Conservation (phyloP, 2,113 vertebrate species). For the Pandion haliaetus region DNA sequence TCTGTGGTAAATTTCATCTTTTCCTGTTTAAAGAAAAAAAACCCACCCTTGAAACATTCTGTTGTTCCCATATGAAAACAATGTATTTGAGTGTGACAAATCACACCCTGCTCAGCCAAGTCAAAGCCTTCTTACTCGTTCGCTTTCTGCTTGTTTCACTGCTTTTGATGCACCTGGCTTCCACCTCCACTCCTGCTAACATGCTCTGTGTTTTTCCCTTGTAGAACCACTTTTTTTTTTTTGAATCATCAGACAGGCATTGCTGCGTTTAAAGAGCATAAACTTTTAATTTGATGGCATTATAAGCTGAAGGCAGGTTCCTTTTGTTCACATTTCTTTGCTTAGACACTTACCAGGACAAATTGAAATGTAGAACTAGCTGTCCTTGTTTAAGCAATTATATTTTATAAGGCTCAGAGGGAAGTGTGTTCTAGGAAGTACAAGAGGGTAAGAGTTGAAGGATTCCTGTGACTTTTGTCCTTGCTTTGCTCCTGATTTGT, state of each 20-base stretch:
- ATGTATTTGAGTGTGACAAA: constrained; percentile 28
- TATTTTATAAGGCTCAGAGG: background rate
- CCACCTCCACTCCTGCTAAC: constrained; percentile 11
- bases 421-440: background rate
- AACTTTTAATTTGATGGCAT: constrained; percentile 12
- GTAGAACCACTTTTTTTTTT: background rate
- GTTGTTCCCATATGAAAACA: background rate
- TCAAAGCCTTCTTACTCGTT: background rate
- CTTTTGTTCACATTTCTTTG: constrained; percentile 15
- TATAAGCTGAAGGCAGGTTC: background rate
- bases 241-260: background rate
- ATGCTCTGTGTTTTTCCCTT: background rate
- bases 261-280: background rate
- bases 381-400: background rate
- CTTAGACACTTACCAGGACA: constrained; percentile 5
- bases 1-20: background rate
- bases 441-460: background rate
- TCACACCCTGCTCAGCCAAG: constrained; percentile 17
- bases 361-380: constrained; percentile 10
- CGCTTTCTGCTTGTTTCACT: constrained; percentile 5
- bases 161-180: background rate
- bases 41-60: background rate
- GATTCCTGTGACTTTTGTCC: background rate
- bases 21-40: background rate
- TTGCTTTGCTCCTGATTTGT: background rate